Evolutionary conservation across 2,113 vertebrate genomes (phyloP), one percentile per base, ranked within the genome.

Genomic region (Danionella cerebrum): DNA sequence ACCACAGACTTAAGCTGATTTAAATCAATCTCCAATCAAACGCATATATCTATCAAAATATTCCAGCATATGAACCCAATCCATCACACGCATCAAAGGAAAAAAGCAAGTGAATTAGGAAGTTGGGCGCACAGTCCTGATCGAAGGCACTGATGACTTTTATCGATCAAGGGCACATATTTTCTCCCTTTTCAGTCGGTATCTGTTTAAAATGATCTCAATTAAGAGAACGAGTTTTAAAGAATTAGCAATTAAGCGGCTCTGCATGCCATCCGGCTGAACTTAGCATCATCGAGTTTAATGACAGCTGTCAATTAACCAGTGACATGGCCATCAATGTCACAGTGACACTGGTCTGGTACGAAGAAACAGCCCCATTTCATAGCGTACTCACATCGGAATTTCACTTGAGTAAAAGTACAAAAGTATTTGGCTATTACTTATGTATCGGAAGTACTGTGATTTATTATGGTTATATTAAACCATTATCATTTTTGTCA

Each of bases 191-290:
- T 82, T 83, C 82, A 73, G 82, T 84, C 85, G 77, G 67, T 81
- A 84, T 79, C 84, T 83, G 79, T 80, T 88, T 86, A 84, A 86
- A 87, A 85, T 87, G 83, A 81, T 83, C 81, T 86, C 83, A 84
- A 88, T 88, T 88, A 85, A 88, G 85, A 85, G 82, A 82, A 82
- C 80, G 80, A 59, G 80, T 39, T 78, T 74, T 72, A 58, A 22
- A 42, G 79, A 82, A 79, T 84, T 85, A 31, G n/a, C 38, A 48
- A 8, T 29, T 25, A 53, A 65, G 21, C 39, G 21, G 33, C 47
- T 24, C 47, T 4, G 27, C n/a, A 45, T 13, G 8, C 47, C 63
- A 31, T 60, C 39, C 45, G 58, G 39, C 57, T 44, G 14, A 3
- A 4, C 58, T n/a, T 12, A 38, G 21, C 25, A 45, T 45, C 57